Evolutionary conservation across 2,888 invertebrate species (phyloP), one percentile per base, ranked within the genome.

Genomic region (Encarsia formosa): DNA sequence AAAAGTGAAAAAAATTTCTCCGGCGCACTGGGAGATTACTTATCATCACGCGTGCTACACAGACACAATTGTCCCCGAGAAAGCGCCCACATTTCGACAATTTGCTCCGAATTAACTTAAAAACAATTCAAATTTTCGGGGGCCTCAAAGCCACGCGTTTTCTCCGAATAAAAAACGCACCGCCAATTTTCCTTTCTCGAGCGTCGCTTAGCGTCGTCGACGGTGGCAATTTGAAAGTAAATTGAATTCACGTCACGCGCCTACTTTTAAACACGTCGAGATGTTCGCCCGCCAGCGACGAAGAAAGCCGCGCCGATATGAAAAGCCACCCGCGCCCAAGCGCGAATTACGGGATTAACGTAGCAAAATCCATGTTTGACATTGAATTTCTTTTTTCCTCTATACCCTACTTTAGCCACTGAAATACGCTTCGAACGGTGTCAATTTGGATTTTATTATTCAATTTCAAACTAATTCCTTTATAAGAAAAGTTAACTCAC

Each of bases 181-280:
- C 49, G 44, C 23, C 29, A 40, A 35, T 46, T 45, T 18, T 24
- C 22, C 44, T 34, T 39, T 43, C 54, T n/a, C 37, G 31, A 39
- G 38, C 37, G 44, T 34, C 46, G 53, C 45, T 49, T 47, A 43
- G 24, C 8, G n/a, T 35, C 45, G 31, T 23, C 46, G 42, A 39
- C 39, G 46, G 40, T 42, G 48, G 51, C 44, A 44, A 51, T 40
- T 50, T 31, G 43, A 48, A 48, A 54, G 54, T 44, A 51, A 54
- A 54, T 51, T 54, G 44, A 51, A 54, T 51, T 51, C 54, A 24
- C 44, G 50, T 54, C 47, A 50, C 43, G 51, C 31, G 40, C 48
- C 34, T 31, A 38, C 42, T n/a, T 42, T 24, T 26, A 42, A 47
- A 44, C 37, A 4, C 22, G 19, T 18, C 4, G 35, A 32, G 48